Evolutionary conservation across 2,797 vertebrate species (phyloP).

Genomic region (Thalassophryne amazonica): DNA sequence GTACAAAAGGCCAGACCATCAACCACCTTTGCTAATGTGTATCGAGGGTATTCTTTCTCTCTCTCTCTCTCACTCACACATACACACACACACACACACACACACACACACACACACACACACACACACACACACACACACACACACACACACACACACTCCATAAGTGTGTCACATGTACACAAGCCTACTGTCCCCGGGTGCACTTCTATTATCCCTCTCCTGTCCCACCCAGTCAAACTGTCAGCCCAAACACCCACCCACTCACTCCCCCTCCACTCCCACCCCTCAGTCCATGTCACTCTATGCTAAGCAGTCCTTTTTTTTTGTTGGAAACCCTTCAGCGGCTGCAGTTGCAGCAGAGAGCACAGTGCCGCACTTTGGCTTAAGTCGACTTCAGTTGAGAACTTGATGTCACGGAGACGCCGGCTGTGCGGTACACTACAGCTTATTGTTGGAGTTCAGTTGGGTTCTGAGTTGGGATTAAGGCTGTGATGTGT

Average conservation of each 20-base stretch:
- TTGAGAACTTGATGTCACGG: conserved; percentile 18
- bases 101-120: background rate
- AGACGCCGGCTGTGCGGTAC: conserved; percentile 11
- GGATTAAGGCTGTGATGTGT: background rate
- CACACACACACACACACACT: conserved; percentile 3
- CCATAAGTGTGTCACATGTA: conserved; percentile 11
- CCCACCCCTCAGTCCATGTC: conserved; percentile 10
- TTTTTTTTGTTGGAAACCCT: conserved; percentile 15
- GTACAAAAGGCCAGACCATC: conserved; percentile 28
- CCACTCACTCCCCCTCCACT: background rate
- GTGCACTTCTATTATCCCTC: conserved; percentile 30
- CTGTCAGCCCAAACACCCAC: conserved; percentile 18
- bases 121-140: conserved; percentile 3
- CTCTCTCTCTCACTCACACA: background rate
- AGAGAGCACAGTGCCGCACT: conserved; percentile 12
- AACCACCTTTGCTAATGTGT: conserved; percentile 14
- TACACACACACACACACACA: background rate
- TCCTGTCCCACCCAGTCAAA: conserved; percentile 36
- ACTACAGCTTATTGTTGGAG: conserved; percentile 10
- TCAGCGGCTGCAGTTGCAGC: conserved; percentile 15
- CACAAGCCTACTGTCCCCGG: conserved; percentile 40
- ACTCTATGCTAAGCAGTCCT: conserved; percentile 47
- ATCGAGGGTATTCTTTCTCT: background rate
- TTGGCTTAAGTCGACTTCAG: conserved; percentile 22
- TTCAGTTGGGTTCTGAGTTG: conserved; percentile 4